Evolutionary conservation across 2,888 invertebrate genomes (phyloP).

Genomic region (Phyto melanocephala): DNA sequence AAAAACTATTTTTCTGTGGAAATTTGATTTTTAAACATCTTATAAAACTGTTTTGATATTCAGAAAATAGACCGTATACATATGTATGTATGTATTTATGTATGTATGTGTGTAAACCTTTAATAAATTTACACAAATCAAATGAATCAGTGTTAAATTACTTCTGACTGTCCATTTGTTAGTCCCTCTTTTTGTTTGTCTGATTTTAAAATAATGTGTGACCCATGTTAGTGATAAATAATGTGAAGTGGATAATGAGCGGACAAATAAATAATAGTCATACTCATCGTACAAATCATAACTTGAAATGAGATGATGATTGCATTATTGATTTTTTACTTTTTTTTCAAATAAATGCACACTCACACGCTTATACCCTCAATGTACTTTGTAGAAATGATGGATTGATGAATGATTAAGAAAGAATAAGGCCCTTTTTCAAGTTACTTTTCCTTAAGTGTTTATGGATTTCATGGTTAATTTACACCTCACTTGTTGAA

Average conservation of each 20-base stretch:
- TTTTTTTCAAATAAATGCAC: too few species aligned
- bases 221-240: background rate
- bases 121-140: too few species aligned
- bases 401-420: background rate
- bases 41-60: too few species aligned
- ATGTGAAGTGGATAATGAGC: background rate
- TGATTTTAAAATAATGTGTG: background rate
- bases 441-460: background rate
- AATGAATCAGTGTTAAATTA: constrained; percentile 34
- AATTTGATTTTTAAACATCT: too few species aligned
- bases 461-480: background rate
- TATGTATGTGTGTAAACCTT: too few species aligned
- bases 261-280: background rate
- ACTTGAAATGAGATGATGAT: background rate
- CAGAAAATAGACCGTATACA: too few species aligned
- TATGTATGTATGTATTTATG: too few species aligned
- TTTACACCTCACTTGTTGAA: constrained; percentile 46
- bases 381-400: too few species aligned
- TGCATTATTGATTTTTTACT: constrained; percentile 29
- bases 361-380: too few species aligned
- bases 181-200: background rate
- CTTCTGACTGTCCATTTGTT: background rate
- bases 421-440: constrained; percentile 4
- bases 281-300: background rate
- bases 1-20: too few species aligned